Evolutionary conservation across 1,140 invertebrate species (phyloP).

Genomic region (Anastrepha ludens): DNA sequence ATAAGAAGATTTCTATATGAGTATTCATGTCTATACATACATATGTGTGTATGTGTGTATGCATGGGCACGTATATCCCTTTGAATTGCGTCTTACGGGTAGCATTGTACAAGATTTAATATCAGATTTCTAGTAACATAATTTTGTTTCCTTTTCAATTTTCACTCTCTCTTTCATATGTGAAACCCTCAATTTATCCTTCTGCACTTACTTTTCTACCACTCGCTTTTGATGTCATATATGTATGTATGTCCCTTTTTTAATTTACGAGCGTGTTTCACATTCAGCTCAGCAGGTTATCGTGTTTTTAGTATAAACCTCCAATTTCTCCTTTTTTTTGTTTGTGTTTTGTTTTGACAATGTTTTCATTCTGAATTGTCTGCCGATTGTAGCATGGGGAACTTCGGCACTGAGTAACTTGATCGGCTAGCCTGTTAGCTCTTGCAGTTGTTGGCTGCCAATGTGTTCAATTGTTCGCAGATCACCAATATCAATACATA

Average conservation of each 20-base stretch:
- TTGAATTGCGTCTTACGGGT: background rate
- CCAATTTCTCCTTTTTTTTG: conserved; percentile 22
- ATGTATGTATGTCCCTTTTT: conserved; percentile 5
- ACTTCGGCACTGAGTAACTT: background rate
- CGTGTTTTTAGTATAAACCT: background rate
- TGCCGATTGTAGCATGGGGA: background rate
- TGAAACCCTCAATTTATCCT: background rate
- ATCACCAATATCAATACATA: conserved; percentile 18
- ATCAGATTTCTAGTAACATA: conserved; percentile 39
- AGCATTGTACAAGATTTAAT: conserved; percentile 47
- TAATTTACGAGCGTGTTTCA: conserved; percentile 41
- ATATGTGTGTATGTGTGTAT: background rate
- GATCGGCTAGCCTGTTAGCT: background rate
- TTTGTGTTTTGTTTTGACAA: conserved; percentile 9
- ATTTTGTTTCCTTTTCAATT: conserved; percentile 52
- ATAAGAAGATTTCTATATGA: background rate
- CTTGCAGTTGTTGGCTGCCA: background rate
- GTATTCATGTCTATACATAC: no score
- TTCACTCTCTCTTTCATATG: conserved; percentile 40
- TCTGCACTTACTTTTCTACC: background rate
- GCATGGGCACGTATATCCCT: no score
- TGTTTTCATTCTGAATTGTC: conserved; percentile 39
- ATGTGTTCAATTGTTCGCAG: conserved; percentile 22
- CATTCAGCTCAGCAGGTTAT: conserved; percentile 48
- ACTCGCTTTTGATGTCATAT: conserved; percentile 7